These are phyloP conservation scores for Hippocampus mohnikei DNA, from an alignment of 2,113 vertebrate genomes.

Conservation along the genomic window DNA sequence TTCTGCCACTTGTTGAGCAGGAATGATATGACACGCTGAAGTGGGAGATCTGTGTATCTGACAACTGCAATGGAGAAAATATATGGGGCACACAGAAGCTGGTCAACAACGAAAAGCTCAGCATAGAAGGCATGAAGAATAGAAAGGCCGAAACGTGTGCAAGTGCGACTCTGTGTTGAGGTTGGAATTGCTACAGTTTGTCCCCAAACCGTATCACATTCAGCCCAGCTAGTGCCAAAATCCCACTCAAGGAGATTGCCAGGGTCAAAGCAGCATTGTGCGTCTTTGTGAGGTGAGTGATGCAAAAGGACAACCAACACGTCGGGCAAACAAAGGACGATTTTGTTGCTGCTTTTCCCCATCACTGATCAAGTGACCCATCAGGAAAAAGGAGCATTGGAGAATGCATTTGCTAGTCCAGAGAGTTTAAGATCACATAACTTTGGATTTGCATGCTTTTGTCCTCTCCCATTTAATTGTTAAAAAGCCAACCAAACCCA, in stretches of 20 bases:
- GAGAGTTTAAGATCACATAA: constrained; percentile 6
- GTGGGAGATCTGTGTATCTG: background rate
- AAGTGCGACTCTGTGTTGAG: constrained; percentile 13
- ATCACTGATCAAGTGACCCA: constrained; percentile 26
- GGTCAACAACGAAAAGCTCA: constrained; percentile 19
- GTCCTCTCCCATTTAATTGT: constrained; percentile 25
- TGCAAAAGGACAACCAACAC: constrained; percentile 28
- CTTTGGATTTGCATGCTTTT: constrained; percentile 35
- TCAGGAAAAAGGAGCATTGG: constrained; percentile 11
- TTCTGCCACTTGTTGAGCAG: constrained; percentile 42
- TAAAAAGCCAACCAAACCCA: constrained; percentile 42
- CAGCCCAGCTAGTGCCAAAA: constrained; percentile 31
- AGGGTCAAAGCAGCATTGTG: constrained; percentile 53
- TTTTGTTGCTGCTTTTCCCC: constrained; percentile 28
- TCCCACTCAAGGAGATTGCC: constrained; percentile 51
- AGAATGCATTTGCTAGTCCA: constrained; percentile 18
- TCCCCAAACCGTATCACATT: constrained; percentile 30
- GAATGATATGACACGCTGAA: background rate
- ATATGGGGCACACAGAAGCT: constrained; percentile 13
- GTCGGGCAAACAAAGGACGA: constrained; percentile 50
- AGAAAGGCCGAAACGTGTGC: constrained; percentile 10
- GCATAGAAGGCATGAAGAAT: background rate
- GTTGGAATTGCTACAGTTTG: constrained; percentile 7
- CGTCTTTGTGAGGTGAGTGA: constrained; percentile 38
- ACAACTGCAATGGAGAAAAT: constrained; percentile 50